Evolutionary conservation across 2,113 vertebrate species (phyloP).

Genomic region (Euleptes europaea): DNA sequence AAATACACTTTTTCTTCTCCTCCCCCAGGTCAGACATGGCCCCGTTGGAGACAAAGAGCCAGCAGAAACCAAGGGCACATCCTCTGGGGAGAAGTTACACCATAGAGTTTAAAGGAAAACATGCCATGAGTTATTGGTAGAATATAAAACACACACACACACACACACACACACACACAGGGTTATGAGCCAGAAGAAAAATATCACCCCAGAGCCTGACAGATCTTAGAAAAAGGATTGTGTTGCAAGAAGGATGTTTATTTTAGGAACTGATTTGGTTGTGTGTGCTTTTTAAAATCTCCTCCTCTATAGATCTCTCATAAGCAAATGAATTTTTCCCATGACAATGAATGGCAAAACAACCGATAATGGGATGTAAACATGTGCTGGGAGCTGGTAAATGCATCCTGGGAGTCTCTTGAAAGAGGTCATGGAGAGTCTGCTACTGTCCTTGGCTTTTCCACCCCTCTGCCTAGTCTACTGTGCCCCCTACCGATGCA

Average conservation of each 20-base stretch:
- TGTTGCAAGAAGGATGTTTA: neutral
- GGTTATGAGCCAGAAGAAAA: neutral
- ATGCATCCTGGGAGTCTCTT: neutral
- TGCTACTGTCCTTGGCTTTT: neutral
- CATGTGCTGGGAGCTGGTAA: neutral
- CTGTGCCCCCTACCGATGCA: neutral
- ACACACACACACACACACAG: too few species aligned
- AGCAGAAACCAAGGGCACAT: neutral
- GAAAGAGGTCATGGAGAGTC: neutral
- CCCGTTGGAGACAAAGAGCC: neutral
- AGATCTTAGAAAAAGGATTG: neutral
- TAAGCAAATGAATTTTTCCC: neutral
- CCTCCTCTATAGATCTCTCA: neutral
- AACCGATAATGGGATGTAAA: neutral
- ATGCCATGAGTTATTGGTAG: neutral
- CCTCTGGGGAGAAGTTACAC: neutral
- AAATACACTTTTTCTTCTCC: neutral
- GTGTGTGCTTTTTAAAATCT: neutral
- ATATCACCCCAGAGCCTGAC: neutral
- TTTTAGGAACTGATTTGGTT: neutral
- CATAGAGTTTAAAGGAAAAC: neutral
- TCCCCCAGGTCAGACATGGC: neutral
- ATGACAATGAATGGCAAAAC: neutral
- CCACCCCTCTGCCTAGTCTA: neutral
- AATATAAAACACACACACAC: neutral